Evolutionary conservation across 1,140 invertebrate genomes (phyloP).

Genomic region (Protaetia brevitarsis): DNA sequence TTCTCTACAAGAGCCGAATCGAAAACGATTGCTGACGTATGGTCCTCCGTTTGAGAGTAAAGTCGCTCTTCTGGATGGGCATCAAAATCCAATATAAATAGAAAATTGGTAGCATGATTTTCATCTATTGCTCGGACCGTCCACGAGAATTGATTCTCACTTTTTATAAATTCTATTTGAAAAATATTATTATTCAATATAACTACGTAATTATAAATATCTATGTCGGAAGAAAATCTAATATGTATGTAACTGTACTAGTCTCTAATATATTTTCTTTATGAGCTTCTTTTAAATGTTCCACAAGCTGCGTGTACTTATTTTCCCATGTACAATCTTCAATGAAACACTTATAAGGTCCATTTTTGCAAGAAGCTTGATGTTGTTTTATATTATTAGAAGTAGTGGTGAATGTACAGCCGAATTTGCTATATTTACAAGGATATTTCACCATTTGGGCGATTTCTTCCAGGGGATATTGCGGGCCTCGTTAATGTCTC

Average conservation of each 20-base stretch:
- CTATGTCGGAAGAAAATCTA: not conserved
- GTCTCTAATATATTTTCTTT: conserved; percentile 28
- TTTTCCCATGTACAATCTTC: conserved; percentile 28
- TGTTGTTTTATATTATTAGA: conserved; percentile 29
- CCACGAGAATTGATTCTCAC: not conserved
- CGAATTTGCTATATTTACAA: conserved; percentile 32
- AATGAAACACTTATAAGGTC: conserved; percentile 30
- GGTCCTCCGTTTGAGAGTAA: not conserved
- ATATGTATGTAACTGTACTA: conserved; percentile 24
- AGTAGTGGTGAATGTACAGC: conserved; percentile 27
- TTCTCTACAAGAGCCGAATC: not conserved
- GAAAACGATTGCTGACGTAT: not conserved
- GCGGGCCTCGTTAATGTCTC: conserved; percentile 28
- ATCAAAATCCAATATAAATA: not conserved
- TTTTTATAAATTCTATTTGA: not conserved
- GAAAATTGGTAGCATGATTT: not conserved
- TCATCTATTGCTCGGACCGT: not conserved
- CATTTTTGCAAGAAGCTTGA: conserved; percentile 30
- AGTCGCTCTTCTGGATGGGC: not conserved
- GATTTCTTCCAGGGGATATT: conserved; percentile 37
- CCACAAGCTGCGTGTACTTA: conserved; percentile 8
- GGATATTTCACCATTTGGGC: conserved; percentile 28
- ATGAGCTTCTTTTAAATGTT: conserved; percentile 29
- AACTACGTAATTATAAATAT: not conserved
- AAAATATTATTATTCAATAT: not conserved